phyloP scores from a whole-genome alignment of 1,140 invertebrate genomes.

The Apis laboriosa region DNA sequence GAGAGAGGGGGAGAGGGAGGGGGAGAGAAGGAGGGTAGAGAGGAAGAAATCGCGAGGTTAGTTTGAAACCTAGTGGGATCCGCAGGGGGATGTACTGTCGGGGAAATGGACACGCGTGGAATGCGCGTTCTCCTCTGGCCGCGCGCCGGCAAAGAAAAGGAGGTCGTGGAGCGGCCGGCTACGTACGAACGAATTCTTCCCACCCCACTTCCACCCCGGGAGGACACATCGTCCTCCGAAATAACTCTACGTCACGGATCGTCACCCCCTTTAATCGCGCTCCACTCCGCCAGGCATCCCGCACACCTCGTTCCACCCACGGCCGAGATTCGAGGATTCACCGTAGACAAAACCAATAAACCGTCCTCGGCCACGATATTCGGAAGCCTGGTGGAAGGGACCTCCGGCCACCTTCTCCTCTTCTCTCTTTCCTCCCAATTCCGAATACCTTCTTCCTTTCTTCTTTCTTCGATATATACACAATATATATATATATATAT shows the following conservation, averaged over 20 bases:
- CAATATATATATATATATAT: too few relatives aligned
- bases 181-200: conserved; percentile 66
- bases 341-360: conserved; percentile 76
- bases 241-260: conserved; percentile 71
- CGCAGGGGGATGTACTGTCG: conserved; percentile 57
- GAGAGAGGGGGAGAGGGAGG: neutral
- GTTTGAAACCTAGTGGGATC: too few relatives aligned
- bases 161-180: conserved; percentile 43
- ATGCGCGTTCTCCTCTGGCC: conserved; percentile 55
- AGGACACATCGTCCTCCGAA: conserved; percentile 53
- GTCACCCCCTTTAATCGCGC: conserved; percentile 62
- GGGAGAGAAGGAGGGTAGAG: conserved; percentile 4
- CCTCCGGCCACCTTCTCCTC: neutral
- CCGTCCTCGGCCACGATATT: conserved; percentile 60
- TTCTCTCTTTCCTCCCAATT: too few relatives aligned
- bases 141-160: conserved; percentile 50
- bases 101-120: conserved; percentile 71
- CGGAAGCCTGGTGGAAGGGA: conserved; percentile 53
- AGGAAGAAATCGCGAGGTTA: conserved; percentile 45
- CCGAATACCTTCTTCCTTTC: too few relatives aligned
- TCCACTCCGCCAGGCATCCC: conserved; percentile 26
- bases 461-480: too few relatives aligned
- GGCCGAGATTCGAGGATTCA: conserved; percentile 37
- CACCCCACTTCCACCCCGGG: conserved; percentile 29
- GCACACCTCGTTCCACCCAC: conserved; percentile 23